phyloP scores from a whole-genome alignment of 2,797 vertebrate species.

The Sebastes diploproa region DNA sequence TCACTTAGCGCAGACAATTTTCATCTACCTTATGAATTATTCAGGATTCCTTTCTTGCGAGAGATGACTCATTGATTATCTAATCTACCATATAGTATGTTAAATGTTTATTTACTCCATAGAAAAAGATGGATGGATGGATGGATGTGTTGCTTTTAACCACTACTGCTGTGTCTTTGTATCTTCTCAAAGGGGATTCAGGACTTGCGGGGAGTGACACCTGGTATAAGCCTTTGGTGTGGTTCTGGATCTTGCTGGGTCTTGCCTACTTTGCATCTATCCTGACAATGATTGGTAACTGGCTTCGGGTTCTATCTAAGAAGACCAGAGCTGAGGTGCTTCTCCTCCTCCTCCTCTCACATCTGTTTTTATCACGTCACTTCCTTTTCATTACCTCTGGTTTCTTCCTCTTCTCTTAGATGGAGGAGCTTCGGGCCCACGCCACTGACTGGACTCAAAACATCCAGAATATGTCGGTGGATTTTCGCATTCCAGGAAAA shows the following conservation, averaged over 20 bases:
- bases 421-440: slow-evolving; percentile 91
- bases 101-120: slow-evolving; percentile 33
- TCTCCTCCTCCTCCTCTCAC: neutral
- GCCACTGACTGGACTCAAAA: slow-evolving; percentile 92
- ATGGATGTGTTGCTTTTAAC: neutral
- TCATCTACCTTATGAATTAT: slow-evolving; percentile 59
- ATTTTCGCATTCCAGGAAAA: slow-evolving; percentile 79
- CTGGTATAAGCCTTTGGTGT: slow-evolving; percentile 92
- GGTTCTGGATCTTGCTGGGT: slow-evolving; percentile 93
- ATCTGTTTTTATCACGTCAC: neutral
- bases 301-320: slow-evolving; percentile 88
- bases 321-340: slow-evolving; percentile 91
- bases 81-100: slow-evolving; percentile 4
- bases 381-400: slow-evolving; percentile 2
- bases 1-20: slow-evolving; percentile 34
- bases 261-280: slow-evolving; percentile 93
- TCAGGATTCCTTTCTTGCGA: slow-evolving; percentile 28
- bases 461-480: slow-evolving; percentile 87
- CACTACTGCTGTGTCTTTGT: neutral
- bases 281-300: slow-evolving; percentile 92
- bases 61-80: slow-evolving; percentile 62
- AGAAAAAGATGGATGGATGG: neutral
- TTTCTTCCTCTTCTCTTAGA: slow-evolving; percentile 71
- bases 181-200: slow-evolving; percentile 79
- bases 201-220: slow-evolving; percentile 72